Percentiles rank a stretch among this genome's conserved stretches.
phyloP scores from a whole-genome alignment of 2,797 vertebrate species.

The Pampus argenteus region DNA sequence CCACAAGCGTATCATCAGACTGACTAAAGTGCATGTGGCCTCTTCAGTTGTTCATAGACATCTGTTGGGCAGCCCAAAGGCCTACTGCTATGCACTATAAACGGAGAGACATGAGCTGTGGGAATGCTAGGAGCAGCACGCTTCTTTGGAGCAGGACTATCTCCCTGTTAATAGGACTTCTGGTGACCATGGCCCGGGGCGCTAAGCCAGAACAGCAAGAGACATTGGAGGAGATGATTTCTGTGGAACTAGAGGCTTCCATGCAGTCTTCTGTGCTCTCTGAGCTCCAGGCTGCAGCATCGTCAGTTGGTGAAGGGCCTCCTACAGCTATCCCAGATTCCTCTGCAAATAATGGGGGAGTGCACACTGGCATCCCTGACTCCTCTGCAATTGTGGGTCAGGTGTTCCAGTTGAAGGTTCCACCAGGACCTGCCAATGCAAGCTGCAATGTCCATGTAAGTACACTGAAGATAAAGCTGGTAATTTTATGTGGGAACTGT shows the following conservation, averaged over 20 bases:
- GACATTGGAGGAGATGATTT: constrained; percentile 87
- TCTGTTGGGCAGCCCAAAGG: constrained; percentile 75
- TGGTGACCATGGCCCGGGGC: constrained; percentile 81
- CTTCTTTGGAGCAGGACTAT: constrained; percentile 87
- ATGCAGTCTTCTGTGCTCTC: constrained; percentile 94
- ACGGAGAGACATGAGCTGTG: constrained; percentile 65
- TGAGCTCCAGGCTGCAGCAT: constrained; percentile 84
- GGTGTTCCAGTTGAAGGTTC: constrained; percentile 91
- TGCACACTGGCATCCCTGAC: constrained; percentile 88
- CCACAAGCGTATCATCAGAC: constrained; percentile 62
- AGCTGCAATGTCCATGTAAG: constrained; percentile 77
- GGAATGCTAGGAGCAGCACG: constrained; percentile 59
- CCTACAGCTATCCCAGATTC: constrained; percentile 64
- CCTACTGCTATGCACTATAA: constrained; percentile 80
- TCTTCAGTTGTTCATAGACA: constrained; percentile 75
- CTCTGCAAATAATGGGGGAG: constrained; percentile 64
- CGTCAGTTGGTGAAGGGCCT: constrained; percentile 75
- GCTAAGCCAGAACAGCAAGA: constrained; percentile 85
- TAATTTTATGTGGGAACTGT: neutral
- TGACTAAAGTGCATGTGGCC: constrained; percentile 80
- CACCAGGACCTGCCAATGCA: constrained; percentile 70
- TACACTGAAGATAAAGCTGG: constrained; percentile 25
- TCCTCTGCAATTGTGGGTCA: constrained; percentile 92
- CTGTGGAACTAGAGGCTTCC: constrained; percentile 93
- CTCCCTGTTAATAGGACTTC: constrained; percentile 83